Evolutionary conservation across 1,140 invertebrate species (phyloP), one percentile per base, ranked within the genome.

Genomic region (Tetragonula clypearis): DNA sequence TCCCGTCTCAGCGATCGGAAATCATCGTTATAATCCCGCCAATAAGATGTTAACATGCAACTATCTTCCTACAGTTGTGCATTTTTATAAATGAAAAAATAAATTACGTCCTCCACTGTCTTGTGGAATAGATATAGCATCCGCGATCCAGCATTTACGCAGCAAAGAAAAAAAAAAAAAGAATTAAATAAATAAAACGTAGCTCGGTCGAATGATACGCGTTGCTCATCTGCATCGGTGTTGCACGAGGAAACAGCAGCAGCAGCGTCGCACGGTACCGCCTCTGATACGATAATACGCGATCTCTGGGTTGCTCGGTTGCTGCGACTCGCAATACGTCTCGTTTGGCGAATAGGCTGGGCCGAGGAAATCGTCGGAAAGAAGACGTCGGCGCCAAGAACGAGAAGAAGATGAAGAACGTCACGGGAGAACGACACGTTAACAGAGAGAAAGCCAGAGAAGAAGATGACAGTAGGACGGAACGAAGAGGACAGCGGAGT

Each of bases 311-410:
- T n/a, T n/a, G 0, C 23, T n/a, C 1, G 23, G 60, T 12, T 49
- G 41, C 41, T 49, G 41, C 60, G 9, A 62, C n/a, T 62, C 60
- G 41, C 60, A 23, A n/a, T 62, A 62, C 60, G 53, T 56, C 62
- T 81, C 53, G n/a, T 68, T 56, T 80, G 66, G 82, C 65, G 77
- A 26, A 71, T 71, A 49, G 72, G 53, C 41, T n/a, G 12, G 35
- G 49, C 41, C 6, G 6, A 62, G 72, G 55, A 55, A 73, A 53
- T 75, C n/a, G 19, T 30, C 41, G 26, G 14, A 8, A 14, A 26
- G 60, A 14, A 21, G 35, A 68, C 35, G 60, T 35, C 12, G 41
- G 41, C 41, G 9, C 15, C 30, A 9, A 8, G 23, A 69, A 21
- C 1, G 49, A 26, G n/a, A 71, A 21, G 68, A 23, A 69, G 30